Conservation (phyloP, 1,140 invertebrate species). For the Cephus cinctus region DNA sequence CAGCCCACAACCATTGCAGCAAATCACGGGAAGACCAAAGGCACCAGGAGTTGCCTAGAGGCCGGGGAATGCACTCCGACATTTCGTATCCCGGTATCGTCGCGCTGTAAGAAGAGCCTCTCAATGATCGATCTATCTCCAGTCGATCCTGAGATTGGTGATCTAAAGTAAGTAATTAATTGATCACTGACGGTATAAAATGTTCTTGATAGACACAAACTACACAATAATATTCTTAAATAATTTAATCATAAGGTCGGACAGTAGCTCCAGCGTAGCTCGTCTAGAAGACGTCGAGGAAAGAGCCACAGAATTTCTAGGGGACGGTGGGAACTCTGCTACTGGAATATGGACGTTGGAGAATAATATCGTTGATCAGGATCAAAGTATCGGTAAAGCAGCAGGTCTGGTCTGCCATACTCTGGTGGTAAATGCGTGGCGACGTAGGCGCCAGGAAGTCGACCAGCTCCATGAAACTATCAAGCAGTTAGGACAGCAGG, state of each 20-base stretch:
- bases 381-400: conserved; percentile 34
- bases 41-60: background rate
- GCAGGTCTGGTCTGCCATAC: conserved; percentile 52
- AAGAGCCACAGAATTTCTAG: conserved; percentile 10
- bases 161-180: conserved; percentile 25
- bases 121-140: conserved; percentile 45
- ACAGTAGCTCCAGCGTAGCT: conserved; percentile 15
- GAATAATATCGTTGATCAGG: conserved; percentile 2
- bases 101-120: conserved; percentile 35
- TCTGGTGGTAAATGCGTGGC: conserved; percentile 59
- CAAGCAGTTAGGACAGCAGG: conserved; percentile 46
- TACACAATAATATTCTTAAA: background rate
- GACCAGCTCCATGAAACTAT: conserved; percentile 50
- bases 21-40: background rate
- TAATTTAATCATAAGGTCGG: conserved; percentile 24
- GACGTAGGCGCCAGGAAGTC: conserved; percentile 56
- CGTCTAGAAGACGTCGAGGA: conserved; percentile 16
- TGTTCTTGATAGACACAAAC: too few relatives aligned
- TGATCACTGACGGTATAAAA: too few relatives aligned
- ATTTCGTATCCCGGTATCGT: conserved; percentile 8
- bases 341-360: conserved; percentile 7
- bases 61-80: conserved; percentile 12
- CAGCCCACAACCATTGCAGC: conserved; percentile 7
- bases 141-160: conserved; percentile 17
- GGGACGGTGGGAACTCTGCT: conserved; percentile 1